phyloP scores from a whole-genome alignment of 2,797 vertebrate species.

The Graptemys geographica region DNA sequence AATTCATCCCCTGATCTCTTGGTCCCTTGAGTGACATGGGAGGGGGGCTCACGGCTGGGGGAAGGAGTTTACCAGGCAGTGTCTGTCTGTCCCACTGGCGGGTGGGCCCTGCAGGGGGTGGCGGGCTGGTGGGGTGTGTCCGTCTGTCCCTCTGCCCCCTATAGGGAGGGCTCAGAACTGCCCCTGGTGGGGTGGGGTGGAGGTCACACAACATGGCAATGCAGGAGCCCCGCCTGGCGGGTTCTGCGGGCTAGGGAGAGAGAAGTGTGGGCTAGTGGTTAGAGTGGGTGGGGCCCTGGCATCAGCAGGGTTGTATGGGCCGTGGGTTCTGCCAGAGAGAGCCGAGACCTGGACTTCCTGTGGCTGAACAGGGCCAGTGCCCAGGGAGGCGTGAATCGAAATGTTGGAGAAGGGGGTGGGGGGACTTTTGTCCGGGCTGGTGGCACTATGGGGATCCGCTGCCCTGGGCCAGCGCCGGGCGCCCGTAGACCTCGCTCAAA shows the following conservation, averaged over 20 bases:
- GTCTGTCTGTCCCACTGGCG: too few species aligned
- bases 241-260: not conserved
- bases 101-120: too few species aligned
- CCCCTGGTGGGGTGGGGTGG: not conserved
- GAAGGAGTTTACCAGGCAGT: too few species aligned
- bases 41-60: too few species aligned
- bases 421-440: accelerated
- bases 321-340: too few species aligned
- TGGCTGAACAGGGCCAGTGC: not conserved
- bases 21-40: too few species aligned
- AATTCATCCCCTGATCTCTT: too few species aligned
- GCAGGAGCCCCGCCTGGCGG: too few species aligned
- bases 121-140: not conserved
- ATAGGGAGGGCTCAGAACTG: too few species aligned
- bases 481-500: not conserved
- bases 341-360: too few species aligned
- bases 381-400: not conserved
- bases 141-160: too few species aligned
- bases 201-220: not conserved
- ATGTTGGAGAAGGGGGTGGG: too few species aligned
- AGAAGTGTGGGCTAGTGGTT: not conserved
- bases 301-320: not conserved
- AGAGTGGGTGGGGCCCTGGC: not conserved
- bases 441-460: not conserved
- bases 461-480: not conserved